phyloP scores from a whole-genome alignment of 2,113 vertebrate genomes.

The Acrocephalus arundinaceus region DNA sequence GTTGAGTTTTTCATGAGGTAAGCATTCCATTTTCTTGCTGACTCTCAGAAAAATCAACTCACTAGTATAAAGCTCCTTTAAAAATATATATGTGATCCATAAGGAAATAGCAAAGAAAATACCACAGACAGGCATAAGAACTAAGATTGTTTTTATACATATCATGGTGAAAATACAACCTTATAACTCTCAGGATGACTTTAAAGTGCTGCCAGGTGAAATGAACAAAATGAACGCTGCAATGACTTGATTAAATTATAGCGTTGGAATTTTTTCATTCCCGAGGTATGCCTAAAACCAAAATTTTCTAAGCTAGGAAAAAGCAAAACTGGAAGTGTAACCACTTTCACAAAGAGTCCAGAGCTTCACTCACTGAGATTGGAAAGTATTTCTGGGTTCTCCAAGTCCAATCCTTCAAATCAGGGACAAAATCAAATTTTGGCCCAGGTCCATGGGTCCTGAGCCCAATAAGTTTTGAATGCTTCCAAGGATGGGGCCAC shows the following conservation, averaged over 20 bases:
- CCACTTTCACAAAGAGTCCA: background rate
- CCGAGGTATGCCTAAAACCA: background rate
- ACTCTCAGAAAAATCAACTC: background rate
- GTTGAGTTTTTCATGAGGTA: background rate
- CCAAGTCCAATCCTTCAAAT: background rate
- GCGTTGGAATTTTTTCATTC: background rate
- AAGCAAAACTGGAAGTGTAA: background rate
- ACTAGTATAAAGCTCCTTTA: background rate
- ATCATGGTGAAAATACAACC: background rate
- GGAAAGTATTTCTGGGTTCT: background rate
- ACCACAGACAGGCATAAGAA: background rate
- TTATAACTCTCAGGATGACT: background rate
- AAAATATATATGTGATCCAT: background rate
- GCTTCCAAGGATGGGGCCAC: background rate
- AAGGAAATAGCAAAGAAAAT: background rate
- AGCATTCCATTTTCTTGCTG: background rate
- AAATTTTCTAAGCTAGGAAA: background rate
- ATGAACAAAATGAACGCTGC: background rate
- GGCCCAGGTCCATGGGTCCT: background rate
- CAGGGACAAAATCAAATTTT: background rate
- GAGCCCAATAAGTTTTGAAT: background rate
- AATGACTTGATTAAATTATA: background rate
- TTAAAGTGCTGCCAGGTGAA: background rate
- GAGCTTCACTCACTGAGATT: background rate
- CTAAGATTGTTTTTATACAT: background rate